A percentile compares a stretch with the other conserved stretches of the same genome.
Conservation (phyloP, 2,113 vertebrate genomes). For the Hiodon tergisus region DNA sequence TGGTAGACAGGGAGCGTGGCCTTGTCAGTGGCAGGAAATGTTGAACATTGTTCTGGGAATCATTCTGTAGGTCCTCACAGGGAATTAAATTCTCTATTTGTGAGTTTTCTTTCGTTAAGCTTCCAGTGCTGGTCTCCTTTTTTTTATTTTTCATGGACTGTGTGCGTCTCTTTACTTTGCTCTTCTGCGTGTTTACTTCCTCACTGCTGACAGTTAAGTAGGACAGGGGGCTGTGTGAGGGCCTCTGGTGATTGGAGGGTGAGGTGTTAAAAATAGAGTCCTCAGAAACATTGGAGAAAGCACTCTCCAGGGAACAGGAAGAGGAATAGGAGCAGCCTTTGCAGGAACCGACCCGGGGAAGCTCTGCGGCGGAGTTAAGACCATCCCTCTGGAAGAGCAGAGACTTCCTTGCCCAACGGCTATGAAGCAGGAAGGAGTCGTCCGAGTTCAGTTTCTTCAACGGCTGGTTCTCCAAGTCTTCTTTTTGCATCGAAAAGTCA, state of each 20-base stretch:
- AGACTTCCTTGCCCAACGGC: constrained; percentile 29
- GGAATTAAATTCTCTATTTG: constrained; percentile 44
- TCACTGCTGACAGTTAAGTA: constrained; percentile 45
- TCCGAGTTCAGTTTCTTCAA: constrained; percentile 49
- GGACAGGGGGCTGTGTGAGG: constrained; percentile 58
- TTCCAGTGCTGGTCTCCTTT: constrained; percentile 46
- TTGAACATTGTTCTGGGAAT: constrained; percentile 16
- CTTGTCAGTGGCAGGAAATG: constrained; percentile 17
- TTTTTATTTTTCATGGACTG: constrained; percentile 58
- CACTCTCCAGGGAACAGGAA: constrained; percentile 59
- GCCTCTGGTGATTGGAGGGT: constrained; percentile 49
- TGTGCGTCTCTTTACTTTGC: constrained; percentile 67
- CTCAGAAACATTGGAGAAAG: constrained; percentile 51
- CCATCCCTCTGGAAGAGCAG: constrained; percentile 22
- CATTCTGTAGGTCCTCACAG: constrained; percentile 54
- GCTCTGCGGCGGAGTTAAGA: constrained; percentile 30
- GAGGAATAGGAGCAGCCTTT: constrained; percentile 42
- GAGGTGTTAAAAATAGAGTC: constrained; percentile 62
- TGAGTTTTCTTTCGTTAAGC: constrained; percentile 28
- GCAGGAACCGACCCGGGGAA: constrained; percentile 8
- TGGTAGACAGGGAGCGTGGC: constrained; percentile 45
- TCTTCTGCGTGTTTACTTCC: constrained; percentile 28
- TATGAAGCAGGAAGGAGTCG: constrained; percentile 37
- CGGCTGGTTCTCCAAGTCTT: constrained; percentile 32
- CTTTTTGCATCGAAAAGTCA: constrained; percentile 35